Conservation (phyloP, 2,888 invertebrate genomes). For the Agrochola circellaris region DNA sequence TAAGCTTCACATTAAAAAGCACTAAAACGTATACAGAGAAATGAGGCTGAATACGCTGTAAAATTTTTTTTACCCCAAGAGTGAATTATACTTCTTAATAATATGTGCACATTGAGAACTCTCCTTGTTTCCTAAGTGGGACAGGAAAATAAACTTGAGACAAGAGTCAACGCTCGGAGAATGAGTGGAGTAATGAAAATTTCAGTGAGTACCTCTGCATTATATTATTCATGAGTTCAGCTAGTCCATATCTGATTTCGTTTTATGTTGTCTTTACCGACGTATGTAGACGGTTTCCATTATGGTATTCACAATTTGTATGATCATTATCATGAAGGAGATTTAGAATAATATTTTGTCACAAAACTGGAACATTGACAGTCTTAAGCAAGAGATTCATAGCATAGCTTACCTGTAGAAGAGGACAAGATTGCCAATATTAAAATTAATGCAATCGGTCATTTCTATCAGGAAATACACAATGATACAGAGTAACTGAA, state of each 20-base stretch:
- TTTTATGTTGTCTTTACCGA: constrained; percentile 48
- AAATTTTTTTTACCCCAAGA: constrained; percentile 63
- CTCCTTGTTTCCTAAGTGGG: constrained; percentile 64
- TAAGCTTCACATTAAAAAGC: constrained; percentile 58
- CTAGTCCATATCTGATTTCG: constrained; percentile 53
- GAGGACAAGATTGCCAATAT: neutral
- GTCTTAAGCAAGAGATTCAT: neutral
- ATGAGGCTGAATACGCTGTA: constrained; percentile 65
- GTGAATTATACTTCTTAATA: constrained; percentile 58
- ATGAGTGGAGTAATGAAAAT: constrained; percentile 61
- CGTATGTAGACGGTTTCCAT: constrained; percentile 15
- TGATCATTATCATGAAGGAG: constrained; percentile 18
- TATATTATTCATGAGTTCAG: constrained; percentile 64
- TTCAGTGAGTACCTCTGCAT: constrained; percentile 58
- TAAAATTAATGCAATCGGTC: neutral
- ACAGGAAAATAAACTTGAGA: constrained; percentile 73
- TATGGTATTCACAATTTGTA: constrained; percentile 29
- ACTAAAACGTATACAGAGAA: constrained; percentile 57
- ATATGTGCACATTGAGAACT: constrained; percentile 54
- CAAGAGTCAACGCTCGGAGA: constrained; percentile 58
- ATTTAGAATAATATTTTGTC: constrained; percentile 10
- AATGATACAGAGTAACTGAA: neutral
- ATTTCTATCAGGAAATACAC: neutral
- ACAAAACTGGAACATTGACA: neutral
- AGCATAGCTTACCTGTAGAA: neutral